A percentile compares a stretch with the other conserved stretches of the same genome.
Evolutionary conservation across 2,113 vertebrate species (phyloP).

Genomic region (Crotalus horridus): DNA sequence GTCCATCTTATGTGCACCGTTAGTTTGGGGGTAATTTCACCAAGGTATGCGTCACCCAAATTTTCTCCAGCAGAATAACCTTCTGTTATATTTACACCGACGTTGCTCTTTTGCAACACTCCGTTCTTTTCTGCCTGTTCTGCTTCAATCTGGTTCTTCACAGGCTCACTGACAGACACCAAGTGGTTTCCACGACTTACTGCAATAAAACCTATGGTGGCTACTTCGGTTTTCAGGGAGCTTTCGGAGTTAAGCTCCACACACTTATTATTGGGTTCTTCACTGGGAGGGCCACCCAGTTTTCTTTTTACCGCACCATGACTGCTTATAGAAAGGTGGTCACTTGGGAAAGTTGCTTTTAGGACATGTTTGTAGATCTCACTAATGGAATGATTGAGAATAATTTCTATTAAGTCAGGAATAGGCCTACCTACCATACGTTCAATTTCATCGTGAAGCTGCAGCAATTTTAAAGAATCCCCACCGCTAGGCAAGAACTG

Average conservation of each 20-base stretch:
- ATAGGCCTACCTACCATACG: constrained; percentile 66
- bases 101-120: background rate
- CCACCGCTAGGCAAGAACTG: constrained; percentile 86
- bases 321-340: constrained; percentile 23
- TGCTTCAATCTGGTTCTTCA: background rate
- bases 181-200: constrained; percentile 67
- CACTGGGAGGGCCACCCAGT: constrained; percentile 10
- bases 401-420: constrained; percentile 80
- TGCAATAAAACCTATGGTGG: constrained; percentile 47
- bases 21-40: constrained; percentile 32
- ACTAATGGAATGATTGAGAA: constrained; percentile 78
- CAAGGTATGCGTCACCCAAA: background rate
- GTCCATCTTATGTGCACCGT: constrained; percentile 77
- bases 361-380: constrained; percentile 74
- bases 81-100: background rate
- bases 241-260: constrained; percentile 38
- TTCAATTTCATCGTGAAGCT: constrained; percentile 78
- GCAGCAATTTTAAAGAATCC: constrained; percentile 86
- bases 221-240: background rate
- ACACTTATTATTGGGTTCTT: constrained; percentile 36
- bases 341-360: constrained; percentile 44
- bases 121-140: constrained; percentile 6
- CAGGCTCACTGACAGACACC: constrained; percentile 29
- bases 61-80: background rate
- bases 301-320: constrained; percentile 60